Evolutionary conservation across 2,113 vertebrate genomes (phyloP), one percentile per base, ranked within the genome.

Genomic region (Pteruthius melanotis): DNA sequence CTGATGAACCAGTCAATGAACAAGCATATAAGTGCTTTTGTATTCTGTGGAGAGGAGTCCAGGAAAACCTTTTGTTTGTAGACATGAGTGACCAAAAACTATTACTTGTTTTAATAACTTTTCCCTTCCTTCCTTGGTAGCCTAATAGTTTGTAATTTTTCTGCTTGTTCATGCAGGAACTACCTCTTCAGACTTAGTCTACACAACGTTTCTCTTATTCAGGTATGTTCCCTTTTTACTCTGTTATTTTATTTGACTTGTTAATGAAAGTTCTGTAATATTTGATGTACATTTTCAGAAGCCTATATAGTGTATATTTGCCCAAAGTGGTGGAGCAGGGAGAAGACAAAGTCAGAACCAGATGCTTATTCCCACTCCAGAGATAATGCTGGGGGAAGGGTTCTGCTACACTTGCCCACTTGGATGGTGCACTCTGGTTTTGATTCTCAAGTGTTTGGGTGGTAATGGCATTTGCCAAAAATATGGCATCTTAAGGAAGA

Each of bases 141-240:
- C 52, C 91, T 96, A 97, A 97, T 16, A 39, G 31, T 88, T 90
- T 91, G 76, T 92, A 70, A 91, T 94, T 97, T 83, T 78, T 85
- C 91, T 97, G 96, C 89, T 97, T 98, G 72, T 95, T 98, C 93
- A 65, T 90, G 69, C 98, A 99, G 99, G 98, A 99, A 99, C 98
- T 98, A 98, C 98, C 99, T 99, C 98, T 99, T 99, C 98, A 98
- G 99, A 97, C 98, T 99, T 97, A 99, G 98, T 97, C 98, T 99
- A 81, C 98, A 97, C 97, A 99, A 99, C 94, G 89, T 99, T 97
- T 99, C 99, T 75, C 98, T 99, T 70, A 98, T 99, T 91, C 99
- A 99, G 99, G 99, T 99, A 98, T 69, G 98, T 70, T 90, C 83
- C 68, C 15, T 87, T 90, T 91, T 69, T 84, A 45, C 42, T 86